Base-by-base conservation (phyloP, 2,797 vertebrate genomes). In the Sebastes nivosus region DNA sequence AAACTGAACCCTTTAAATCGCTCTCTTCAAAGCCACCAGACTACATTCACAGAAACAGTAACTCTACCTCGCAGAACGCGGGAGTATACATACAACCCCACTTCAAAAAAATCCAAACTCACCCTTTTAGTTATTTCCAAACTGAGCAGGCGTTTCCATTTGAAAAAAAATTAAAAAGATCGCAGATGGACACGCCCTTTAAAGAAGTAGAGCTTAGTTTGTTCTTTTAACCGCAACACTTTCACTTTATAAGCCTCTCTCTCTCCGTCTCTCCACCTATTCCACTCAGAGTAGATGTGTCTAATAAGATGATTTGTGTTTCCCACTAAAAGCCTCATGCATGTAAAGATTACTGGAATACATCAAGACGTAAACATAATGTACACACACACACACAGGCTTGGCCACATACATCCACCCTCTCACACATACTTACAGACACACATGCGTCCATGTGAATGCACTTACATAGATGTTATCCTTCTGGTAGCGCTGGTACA, bases 391-490 rank as follows among this genome's bases (percentile, higher is more conserved):
- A 16, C 65, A 16, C 18, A 18, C 14, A 46, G 46, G 46, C 25
- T 27, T n/a, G 10, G 10, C 85, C 95, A 14, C 58, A 50, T n/a
- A 64, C 66, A 61, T 36, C 27, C 29, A 59, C 12, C 36, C 22
- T 29, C 24, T 38, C 24, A 16, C 14, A 68, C 24, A 76, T 54
- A 65, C 30, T 10, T 60, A 67, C 30, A 69, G 13, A 22, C 38
- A 10, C 27, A 63, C 36, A 12, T 24, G 11, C 42, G 54, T 60
- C 8, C 27, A 0, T 46, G 61, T 73, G 20, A 60, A 27, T n/a
- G 66, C 67, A 88, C 97, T 96, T 88, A 98, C 97, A 16, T 98
- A 98, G 92, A 98, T 98, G 92, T 91, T 90, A 72, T 97, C 97
- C 84, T 96, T 96, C 30, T 95, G 94, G 92, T 98, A 98, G 81